Conservation (phyloP, 2,113 vertebrate genomes). For the Larimichthys polyactis region DNA sequence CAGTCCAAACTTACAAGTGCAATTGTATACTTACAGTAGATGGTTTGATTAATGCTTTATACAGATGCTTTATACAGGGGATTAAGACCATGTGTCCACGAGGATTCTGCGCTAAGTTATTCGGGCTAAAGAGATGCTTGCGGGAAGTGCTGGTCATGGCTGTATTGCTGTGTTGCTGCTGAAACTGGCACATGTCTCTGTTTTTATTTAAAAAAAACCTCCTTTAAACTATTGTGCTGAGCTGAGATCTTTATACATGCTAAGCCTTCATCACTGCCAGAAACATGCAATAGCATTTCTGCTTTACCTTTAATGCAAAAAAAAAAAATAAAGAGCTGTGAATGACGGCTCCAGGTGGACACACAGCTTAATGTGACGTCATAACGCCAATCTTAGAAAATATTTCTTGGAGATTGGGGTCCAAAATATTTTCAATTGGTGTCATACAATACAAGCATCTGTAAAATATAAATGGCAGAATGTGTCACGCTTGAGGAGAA, state of each 20-base stretch:
- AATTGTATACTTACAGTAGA: constrained; percentile 40
- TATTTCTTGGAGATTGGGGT: constrained; percentile 54
- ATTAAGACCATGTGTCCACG: constrained; percentile 70
- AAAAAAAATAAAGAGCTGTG: constrained; percentile 4
- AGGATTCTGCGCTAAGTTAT: constrained; percentile 34
- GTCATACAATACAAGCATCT: constrained; percentile 63
- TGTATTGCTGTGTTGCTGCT: neutral
- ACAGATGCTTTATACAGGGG: constrained; percentile 54
- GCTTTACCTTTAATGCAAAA: constrained; percentile 2
- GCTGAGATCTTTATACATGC: constrained; percentile 25
- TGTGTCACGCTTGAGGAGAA: constrained; percentile 79
- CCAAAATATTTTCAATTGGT: constrained; percentile 67
- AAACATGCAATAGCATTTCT: constrained; percentile 39
- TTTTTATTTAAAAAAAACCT: neutral
- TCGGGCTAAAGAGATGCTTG: constrained; percentile 7
- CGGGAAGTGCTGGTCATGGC: neutral
- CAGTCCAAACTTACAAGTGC: constrained; percentile 77
- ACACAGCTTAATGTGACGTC: constrained; percentile 57
- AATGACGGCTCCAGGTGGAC: constrained; percentile 57
- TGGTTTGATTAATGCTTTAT: constrained; percentile 55
- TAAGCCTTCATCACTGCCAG: constrained; percentile 30
- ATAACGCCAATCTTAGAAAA: constrained; percentile 59
- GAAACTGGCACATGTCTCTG: neutral
- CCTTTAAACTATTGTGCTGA: neutral
- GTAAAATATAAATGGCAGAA: constrained; percentile 56